Evolutionary conservation across 2,797 vertebrate genomes (phyloP).

Genomic region (Cephalopachus bancanus): DNA sequence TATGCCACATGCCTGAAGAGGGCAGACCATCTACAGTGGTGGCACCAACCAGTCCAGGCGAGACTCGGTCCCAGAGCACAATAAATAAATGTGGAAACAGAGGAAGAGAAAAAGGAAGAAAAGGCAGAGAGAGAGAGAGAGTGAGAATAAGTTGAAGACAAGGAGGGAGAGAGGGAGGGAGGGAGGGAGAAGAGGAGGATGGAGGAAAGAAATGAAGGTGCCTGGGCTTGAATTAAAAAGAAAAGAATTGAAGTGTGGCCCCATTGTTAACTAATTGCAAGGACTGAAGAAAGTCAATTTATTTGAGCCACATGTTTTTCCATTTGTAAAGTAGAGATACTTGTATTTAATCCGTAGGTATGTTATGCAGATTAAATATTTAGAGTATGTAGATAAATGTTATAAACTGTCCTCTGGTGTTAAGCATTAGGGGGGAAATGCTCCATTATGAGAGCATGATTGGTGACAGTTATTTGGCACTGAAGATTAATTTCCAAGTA

Average conservation of each 20-base stretch:
- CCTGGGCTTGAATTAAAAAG: neutral
- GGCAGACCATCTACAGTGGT: no score
- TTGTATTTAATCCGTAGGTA: neutral
- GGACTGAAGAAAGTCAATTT: neutral
- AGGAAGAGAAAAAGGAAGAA: neutral
- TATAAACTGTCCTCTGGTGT: neutral
- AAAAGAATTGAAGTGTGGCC: neutral
- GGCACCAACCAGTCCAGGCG: fast-evolving
- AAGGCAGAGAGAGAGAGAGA: neutral
- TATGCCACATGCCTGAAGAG: no score
- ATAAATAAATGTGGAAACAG: neutral
- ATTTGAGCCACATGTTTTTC: neutral
- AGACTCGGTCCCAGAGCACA: neutral
- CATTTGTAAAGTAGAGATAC: neutral
- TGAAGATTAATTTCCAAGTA: neutral
- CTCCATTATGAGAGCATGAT: neutral
- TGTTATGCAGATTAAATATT: conserved; percentile 18
- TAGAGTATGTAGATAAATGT: neutral
- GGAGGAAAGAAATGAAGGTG: fast-evolving
- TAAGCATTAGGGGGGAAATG: neutral
- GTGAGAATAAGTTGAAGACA: neutral
- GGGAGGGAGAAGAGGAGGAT: fast-evolving
- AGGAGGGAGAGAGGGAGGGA: fast-evolving
- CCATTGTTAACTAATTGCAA: neutral
- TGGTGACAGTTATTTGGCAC: neutral